A percentile compares a stretch with the other conserved stretches of the same genome.
Evolutionary conservation across 2,888 invertebrate genomes (phyloP).

Genomic region (Sericinus montela): DNA sequence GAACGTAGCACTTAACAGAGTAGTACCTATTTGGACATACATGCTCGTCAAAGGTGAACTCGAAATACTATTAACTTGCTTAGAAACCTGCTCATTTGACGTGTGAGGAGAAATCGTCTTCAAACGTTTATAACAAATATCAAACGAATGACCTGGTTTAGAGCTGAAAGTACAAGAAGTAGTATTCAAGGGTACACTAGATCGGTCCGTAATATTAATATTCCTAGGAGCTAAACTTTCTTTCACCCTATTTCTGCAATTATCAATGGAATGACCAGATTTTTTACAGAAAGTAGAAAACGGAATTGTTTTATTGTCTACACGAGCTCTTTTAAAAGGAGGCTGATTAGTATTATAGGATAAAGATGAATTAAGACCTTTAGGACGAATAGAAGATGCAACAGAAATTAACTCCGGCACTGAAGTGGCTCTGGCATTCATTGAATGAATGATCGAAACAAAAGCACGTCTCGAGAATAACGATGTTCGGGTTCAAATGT

Average conservation of each 20-base stretch:
- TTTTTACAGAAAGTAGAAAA: neutral
- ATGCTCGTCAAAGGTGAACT: no score
- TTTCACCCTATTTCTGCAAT: no score
- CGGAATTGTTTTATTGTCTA: neutral
- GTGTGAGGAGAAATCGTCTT: neutral
- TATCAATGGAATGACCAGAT: no score
- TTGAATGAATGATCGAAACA: neutral
- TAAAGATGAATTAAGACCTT: neutral
- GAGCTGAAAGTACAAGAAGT: neutral
- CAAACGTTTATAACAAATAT: neutral
- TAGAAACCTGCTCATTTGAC: neutral
- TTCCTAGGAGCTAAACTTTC: no score
- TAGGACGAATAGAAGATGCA: neutral
- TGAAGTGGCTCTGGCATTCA: neutral
- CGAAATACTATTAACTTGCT: neutral
- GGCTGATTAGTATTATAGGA: neutral
- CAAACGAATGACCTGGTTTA: neutral
- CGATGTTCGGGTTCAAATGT: no score
- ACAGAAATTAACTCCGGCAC: neutral
- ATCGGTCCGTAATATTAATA: neutral
- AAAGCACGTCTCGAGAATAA: no score
- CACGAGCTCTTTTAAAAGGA: neutral
- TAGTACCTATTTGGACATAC: no score
- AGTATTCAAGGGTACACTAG: no score
- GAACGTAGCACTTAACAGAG: neutral